Percentiles rank a stretch among this genome's conserved stretches.
Evolutionary conservation across 2,113 vertebrate genomes (phyloP).

Genomic region (Meriones unguiculatus): DNA sequence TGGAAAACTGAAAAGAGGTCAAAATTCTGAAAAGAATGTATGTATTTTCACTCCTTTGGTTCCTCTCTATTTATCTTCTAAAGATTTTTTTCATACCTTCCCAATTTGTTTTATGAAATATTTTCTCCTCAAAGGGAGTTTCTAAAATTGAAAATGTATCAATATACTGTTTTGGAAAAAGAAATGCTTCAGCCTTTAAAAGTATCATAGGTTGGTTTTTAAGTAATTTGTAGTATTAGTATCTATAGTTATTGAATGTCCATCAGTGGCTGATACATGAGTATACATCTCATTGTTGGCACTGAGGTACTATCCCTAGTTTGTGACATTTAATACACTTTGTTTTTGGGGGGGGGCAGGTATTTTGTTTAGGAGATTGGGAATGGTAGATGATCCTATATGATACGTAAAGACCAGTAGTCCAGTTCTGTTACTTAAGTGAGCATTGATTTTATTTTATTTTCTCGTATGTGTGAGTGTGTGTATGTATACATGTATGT

Average conservation of each 20-base stretch:
- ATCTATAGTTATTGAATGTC: neutral
- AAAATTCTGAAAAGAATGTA: neutral
- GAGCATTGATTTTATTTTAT: constrained; percentile 34
- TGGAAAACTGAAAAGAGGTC: constrained; percentile 53
- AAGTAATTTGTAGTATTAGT: neutral
- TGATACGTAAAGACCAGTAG: neutral
- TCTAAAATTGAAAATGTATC: neutral
- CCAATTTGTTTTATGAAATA: constrained; percentile 50
- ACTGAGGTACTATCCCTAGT: neutral
- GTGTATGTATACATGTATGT: too few relatives aligned
- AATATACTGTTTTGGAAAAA: neutral
- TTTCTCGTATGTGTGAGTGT: neutral
- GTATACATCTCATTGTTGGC: neutral
- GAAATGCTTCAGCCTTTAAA: neutral
- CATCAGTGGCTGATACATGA: neutral
- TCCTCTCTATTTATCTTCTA: constrained; percentile 11
- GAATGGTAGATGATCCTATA: neutral
- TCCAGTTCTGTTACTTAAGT: constrained; percentile 48
- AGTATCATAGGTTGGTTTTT: neutral
- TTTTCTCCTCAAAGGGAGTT: constrained; percentile 7
- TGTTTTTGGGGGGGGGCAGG: neutral
- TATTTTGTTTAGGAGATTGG: neutral
- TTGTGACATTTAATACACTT: constrained; percentile 30
- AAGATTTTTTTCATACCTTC: neutral
- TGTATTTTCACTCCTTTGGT: neutral